Conservation (phyloP, 2,888 invertebrate genomes). For the Brachycybe producta region DNA sequence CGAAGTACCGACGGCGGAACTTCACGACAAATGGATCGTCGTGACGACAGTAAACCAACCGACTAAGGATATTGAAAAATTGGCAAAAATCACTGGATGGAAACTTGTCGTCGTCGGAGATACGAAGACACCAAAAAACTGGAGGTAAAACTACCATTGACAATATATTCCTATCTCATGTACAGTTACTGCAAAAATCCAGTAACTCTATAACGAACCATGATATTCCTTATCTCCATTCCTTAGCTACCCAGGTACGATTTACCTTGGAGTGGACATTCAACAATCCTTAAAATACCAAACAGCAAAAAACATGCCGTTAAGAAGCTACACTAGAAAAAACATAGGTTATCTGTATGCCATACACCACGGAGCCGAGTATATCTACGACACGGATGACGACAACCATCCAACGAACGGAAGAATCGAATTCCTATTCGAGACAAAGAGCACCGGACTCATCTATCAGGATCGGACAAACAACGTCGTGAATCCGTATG, state of each 20-base stretch:
- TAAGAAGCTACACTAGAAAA: constrained; percentile 15
- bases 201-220: neutral
- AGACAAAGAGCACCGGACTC: neutral
- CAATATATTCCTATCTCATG: too few species aligned
- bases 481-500: constrained; percentile 12
- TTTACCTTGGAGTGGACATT: constrained; percentile 14
- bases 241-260: constrained; percentile 12
- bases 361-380: constrained; percentile 17
- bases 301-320: constrained; percentile 13
- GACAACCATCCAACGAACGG: constrained; percentile 10
- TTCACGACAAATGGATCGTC: constrained; percentile 15
- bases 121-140: constrained; percentile 17
- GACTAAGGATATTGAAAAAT: constrained; percentile 9
- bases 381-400: constrained; percentile 19
- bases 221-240: neutral
- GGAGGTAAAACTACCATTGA: constrained; percentile 12
- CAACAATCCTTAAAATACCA: constrained; percentile 9
- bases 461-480: neutral
- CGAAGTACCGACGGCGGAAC: too few species aligned
- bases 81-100: constrained; percentile 14
- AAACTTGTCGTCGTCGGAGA: constrained; percentile 18
- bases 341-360: constrained; percentile 19
- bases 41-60: constrained; percentile 10
- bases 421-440: neutral
- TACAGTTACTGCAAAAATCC: too few species aligned